Conservation (phyloP, 2,797 vertebrate genomes). For the Tympanoctomys barrerae region DNA sequence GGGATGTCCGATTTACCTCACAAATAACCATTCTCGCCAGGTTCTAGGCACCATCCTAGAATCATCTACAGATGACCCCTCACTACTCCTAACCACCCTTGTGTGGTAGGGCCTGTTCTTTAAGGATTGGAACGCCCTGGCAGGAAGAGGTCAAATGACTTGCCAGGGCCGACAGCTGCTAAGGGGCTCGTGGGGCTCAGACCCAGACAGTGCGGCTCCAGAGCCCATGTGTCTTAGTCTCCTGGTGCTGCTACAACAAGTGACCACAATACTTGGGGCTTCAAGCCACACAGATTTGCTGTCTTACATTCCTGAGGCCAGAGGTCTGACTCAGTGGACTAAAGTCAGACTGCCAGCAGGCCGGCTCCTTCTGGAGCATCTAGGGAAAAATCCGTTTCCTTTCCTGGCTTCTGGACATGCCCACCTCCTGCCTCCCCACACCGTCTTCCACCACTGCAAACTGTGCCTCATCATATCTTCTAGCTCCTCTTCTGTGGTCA, state of each 20-base stretch:
- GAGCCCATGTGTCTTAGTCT: background rate
- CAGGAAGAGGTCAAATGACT: background rate
- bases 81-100: background rate
- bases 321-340: background rate
- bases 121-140: constrained; percentile 23
- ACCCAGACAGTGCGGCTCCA: background rate
- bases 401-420: background rate
- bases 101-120: background rate
- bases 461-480: background rate
- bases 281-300: background rate
- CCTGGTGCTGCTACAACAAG: background rate
- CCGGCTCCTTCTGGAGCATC: background rate
- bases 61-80: background rate
- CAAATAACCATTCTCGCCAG: background rate
- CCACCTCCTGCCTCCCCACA: background rate
- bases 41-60: background rate
- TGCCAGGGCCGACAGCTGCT: background rate
- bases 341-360: background rate
- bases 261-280: background rate
- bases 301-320: background rate
- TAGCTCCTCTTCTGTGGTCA: background rate
- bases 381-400: background rate
- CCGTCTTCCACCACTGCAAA: background rate
- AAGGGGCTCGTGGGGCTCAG: background rate
- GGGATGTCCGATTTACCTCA: background rate